Base-by-base conservation (phyloP, 2,888 invertebrate genomes). In the Entomobrya multifasciata region DNA sequence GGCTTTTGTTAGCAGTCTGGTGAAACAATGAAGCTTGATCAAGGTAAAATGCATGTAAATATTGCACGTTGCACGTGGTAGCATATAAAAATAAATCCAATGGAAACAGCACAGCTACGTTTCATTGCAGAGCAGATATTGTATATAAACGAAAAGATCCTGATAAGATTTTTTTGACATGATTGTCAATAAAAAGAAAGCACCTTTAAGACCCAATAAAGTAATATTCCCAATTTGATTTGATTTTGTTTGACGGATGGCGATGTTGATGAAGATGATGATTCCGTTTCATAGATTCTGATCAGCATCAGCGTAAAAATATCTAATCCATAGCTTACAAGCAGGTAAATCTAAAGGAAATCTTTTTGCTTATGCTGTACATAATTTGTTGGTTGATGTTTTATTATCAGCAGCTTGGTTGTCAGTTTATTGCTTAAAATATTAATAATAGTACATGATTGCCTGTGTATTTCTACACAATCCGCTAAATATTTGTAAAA, bases 191-290 rank as follows among this genome's bases (percentile, higher is more conserved):
- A 52, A 27, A 60, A 57, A 47, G 47, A 41, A 60, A 79, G 57
- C 52, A 49, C 67, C 84, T 77, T 27, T 15, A 65, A 77, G 84
- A 77, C 41, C 25, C 49, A 72, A 72, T 47, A 72, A 72, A 49
- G 47, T 49, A 72, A 72, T 49, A 72, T 72, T 49, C 70, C 70
- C 25, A 52, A 67, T 67, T 85, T 65, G 65, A 85, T 78, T 78
- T 85, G 85, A 85, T 85, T 78, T 78, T 67, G 57, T 78, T 85
- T 78, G 85, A 78, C 78, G 78, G 85, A 78, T 78, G 25, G 30
- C 47, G 70, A 72, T 72, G 70, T 25, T 36, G 47, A 72, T 47
- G 25, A 72, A 13, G 67, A 67, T 72, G 47, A 72, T 72, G 13
- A 25, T 25, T 72, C 47, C 47, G 70, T 47, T 36, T 36, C 36